Conservation (phyloP, 1,140 invertebrate genomes). For the Pteromalus puparum region DNA sequence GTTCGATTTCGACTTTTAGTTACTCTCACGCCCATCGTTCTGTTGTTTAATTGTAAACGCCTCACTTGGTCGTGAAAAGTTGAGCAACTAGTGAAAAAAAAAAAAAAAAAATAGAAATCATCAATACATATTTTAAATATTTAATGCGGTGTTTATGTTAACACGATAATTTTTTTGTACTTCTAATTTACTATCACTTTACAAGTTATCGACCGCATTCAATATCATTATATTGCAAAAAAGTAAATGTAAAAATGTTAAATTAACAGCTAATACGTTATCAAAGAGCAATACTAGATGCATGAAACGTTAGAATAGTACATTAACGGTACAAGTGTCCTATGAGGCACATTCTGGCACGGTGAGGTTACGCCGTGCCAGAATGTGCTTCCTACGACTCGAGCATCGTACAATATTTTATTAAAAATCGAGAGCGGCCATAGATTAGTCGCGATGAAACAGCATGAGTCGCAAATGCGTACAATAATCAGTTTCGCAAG, state of each 20-base stretch:
- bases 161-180: background rate
- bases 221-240: background rate
- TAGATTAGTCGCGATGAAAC: conserved; percentile 6
- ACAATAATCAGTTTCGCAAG: background rate
- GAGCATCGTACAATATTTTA: too few relatives aligned
- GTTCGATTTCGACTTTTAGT: conserved; percentile 50
- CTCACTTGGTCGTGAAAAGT: background rate
- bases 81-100: background rate
- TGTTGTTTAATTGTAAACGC: background rate
- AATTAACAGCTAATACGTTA: background rate
- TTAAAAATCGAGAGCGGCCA: background rate
- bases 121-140: conserved; percentile 25
- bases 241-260: background rate
- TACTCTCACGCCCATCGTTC: conserved; percentile 26
- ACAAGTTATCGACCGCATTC: background rate
- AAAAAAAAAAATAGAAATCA: background rate
- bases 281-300: conserved; percentile 39
- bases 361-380: too few relatives aligned
- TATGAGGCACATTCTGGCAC: too few relatives aligned
- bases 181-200: background rate
- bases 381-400: too few relatives aligned
- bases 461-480: conserved; percentile 23
- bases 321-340: too few relatives aligned
- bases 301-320: conserved; percentile 43
- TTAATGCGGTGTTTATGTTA: conserved; percentile 18